A percentile compares a stretch with the other conserved stretches of the same genome.
Conservation (phyloP, 2,888 invertebrate species). For the Agrochola circellaris region DNA sequence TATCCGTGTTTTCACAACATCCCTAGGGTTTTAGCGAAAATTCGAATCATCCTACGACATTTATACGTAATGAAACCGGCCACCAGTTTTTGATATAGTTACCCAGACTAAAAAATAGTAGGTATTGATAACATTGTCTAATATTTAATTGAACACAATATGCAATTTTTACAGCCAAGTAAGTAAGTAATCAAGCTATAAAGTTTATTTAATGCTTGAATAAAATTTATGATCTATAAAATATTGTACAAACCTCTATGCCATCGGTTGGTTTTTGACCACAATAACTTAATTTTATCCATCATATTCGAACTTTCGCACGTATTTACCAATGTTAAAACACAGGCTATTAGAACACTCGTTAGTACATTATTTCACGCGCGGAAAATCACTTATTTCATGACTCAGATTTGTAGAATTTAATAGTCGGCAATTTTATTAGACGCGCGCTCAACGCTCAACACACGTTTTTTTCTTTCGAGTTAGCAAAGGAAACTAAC, state of each 20-base stretch:
- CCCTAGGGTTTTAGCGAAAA: too few species aligned
- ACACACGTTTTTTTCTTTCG: neutral
- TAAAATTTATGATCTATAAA: neutral
- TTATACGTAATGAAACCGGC: neutral
- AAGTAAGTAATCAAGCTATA: neutral
- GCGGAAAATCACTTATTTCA: conserved; percentile 28
- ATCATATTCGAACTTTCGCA: conserved; percentile 58
- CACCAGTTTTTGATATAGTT: neutral
- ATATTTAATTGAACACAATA: neutral
- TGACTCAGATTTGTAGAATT: conserved; percentile 45
- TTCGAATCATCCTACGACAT: too few species aligned
- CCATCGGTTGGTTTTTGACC: conserved; percentile 87
- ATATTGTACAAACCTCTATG: conserved; percentile 76
- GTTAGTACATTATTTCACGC: conserved; percentile 16
- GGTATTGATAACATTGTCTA: neutral
- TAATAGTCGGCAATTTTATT: conserved; percentile 18
- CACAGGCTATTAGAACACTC: neutral
- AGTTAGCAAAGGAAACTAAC: conserved; percentile 13
- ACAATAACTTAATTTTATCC: conserved; percentile 76
- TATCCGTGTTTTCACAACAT: too few species aligned
- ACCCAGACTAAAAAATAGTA: neutral
- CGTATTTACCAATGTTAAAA: conserved; percentile 12
- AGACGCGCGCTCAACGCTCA: conserved; percentile 6
- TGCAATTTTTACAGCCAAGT: neutral
- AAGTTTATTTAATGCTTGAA: neutral